phyloP scores from a whole-genome alignment of 1,140 invertebrate species.

The Wasmannia auropunctata region DNA sequence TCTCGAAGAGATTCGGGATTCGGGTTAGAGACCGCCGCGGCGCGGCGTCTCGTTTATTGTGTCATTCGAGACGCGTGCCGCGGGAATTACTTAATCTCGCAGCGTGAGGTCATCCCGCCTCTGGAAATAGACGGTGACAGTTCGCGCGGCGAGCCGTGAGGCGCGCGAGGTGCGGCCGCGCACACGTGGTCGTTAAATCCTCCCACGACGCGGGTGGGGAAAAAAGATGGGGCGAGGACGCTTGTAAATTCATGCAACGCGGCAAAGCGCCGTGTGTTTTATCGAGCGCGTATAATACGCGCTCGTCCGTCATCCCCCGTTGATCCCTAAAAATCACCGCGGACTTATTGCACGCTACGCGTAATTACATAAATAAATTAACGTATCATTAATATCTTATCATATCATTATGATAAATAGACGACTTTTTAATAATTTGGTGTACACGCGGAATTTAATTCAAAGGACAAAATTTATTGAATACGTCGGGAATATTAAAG shows the following conservation, averaged over 20 bases:
- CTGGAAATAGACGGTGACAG: constrained; percentile 71
- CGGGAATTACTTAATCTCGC: constrained; percentile 59
- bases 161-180: background rate
- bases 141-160: background rate
- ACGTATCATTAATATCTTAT: background rate
- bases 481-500: background rate
- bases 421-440: background rate
- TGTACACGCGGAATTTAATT: background rate
- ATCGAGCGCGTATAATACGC: background rate
- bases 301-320: no score
- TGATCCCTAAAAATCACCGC: background rate
- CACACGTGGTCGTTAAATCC: constrained; percentile 42
- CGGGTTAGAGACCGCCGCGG: background rate
- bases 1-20: background rate
- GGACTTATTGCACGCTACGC: background rate
- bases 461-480: background rate
- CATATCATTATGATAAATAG: background rate
- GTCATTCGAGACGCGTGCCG: constrained; percentile 24
- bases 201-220: background rate
- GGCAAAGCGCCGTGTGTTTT: background rate
- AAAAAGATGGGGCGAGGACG: background rate
- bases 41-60: constrained; percentile 36
- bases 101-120: constrained; percentile 61
- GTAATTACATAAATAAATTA: background rate
- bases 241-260: background rate